A percentile compares a stretch with the other conserved stretches of the same genome.
Evolutionary conservation across 2,888 invertebrate species (phyloP).

Genomic region (Atrina japonica): DNA sequence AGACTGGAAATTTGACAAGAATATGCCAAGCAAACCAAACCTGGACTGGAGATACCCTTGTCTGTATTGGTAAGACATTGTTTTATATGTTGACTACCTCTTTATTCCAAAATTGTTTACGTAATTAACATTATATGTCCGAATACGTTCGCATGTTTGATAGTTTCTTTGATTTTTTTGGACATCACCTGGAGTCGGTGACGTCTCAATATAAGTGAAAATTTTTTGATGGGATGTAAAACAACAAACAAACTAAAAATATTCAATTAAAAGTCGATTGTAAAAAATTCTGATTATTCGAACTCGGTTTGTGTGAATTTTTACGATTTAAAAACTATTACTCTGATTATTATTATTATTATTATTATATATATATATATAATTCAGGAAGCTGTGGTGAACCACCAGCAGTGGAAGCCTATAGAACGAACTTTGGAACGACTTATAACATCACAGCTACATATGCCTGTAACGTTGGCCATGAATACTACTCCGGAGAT

Average conservation of each 20-base stretch:
- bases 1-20: conserved; percentile 6
- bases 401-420: neutral
- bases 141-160: neutral
- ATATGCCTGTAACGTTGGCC: conserved; percentile 45
- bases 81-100: neutral
- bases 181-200: no score
- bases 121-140: no score
- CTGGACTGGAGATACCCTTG: conserved; percentile 20
- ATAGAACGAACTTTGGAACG: conserved; percentile 30
- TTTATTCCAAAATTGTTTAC: neutral
- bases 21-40: conserved; percentile 16
- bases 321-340: no score
- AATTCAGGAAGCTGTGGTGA: conserved; percentile 18
- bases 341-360: no score
- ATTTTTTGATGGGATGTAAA: no score
- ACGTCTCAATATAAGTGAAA: no score
- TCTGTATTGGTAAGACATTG: conserved; percentile 28
- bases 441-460: conserved; percentile 32
- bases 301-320: no score
- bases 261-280: neutral
- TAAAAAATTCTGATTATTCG: no score
- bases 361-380: no score
- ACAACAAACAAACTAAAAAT: neutral
- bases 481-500: conserved; percentile 36
- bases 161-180: neutral